phyloP scores from a whole-genome alignment of 92 coral and sea anemone genomes.

The Ricordea florida region DNA sequence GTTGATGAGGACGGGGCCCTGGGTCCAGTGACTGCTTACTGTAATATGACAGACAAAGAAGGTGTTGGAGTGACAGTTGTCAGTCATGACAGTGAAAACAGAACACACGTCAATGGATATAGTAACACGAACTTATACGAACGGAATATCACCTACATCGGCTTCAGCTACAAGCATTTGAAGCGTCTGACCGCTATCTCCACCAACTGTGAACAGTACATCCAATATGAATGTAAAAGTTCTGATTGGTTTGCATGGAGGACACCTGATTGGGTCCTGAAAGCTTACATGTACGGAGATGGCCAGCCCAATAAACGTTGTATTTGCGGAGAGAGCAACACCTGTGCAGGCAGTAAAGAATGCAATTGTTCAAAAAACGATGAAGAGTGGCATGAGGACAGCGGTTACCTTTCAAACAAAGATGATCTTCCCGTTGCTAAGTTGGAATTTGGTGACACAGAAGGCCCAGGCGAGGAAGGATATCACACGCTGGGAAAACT shows the following conservation, averaged over 20 bases:
- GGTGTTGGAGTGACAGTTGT: conserved; percentile 35
- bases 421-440: conserved; percentile 29
- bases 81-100: conserved; percentile 35
- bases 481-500: conserved; percentile 43
- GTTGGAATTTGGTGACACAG: conserved; percentile 40
- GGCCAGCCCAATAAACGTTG: background rate
- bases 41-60: conserved; percentile 32
- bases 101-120: background rate
- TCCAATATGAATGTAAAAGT: conserved; percentile 1
- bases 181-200: background rate
- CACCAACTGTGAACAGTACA: conserved; percentile 1
- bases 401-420: conserved; percentile 26
- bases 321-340: background rate
- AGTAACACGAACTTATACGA: background rate
- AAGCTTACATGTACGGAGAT: background rate
- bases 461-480: background rate
- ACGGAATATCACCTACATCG: background rate
- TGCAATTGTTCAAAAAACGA: conserved; percentile 52
- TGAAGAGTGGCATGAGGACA: background rate
- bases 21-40: conserved; percentile 17
- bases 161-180: conserved; percentile 8
- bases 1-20: conserved; percentile 10
- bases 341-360: background rate
- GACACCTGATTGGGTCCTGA: background rate
- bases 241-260: background rate